A percentile compares a stretch with the other conserved stretches of the same genome.
Conservation (phyloP, 2,113 vertebrate species). For the Murina feae region DNA sequence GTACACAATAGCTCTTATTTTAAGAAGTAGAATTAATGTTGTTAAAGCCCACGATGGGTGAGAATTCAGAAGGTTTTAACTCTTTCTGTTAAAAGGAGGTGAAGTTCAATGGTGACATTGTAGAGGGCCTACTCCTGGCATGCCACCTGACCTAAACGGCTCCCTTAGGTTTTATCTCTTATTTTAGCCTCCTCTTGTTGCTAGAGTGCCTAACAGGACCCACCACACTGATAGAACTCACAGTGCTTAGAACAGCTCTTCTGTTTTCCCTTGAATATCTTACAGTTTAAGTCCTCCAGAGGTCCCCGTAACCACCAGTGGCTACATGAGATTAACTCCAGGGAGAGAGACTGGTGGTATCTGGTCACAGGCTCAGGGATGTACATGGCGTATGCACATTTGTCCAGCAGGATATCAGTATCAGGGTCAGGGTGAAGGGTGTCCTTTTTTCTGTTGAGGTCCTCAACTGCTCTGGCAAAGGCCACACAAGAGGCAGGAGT, state of each 20-base stretch:
- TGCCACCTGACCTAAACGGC: not conserved
- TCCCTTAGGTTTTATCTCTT: not conserved
- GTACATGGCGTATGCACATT: not conserved
- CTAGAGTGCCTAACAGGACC: not conserved
- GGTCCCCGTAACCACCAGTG: not conserved
- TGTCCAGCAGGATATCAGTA: not conserved
- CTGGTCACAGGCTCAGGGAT: not conserved
- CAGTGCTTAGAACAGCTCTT: not conserved
- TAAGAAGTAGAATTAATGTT: not conserved
- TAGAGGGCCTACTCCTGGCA: not conserved
- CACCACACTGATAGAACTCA: not conserved
- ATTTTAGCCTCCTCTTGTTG: not conserved
- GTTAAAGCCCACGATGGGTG: not conserved
- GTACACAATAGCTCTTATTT: not conserved
- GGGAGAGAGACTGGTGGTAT: not conserved
- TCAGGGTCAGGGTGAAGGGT: not conserved
- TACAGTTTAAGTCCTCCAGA: not conserved
- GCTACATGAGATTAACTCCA: not conserved
- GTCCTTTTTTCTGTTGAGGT: not conserved
- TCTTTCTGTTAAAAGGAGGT: not conserved
- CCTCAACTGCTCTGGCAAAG: not conserved
- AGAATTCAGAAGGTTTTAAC: not conserved
- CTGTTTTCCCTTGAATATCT: not conserved
- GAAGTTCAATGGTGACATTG: not conserved
- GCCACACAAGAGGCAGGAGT: not conserved